A percentile compares a stretch with the other conserved stretches of the same genome.
Evolutionary conservation across 2,888 invertebrate species (phyloP).

Genomic region (Caenorhabditis imperialis): DNA sequence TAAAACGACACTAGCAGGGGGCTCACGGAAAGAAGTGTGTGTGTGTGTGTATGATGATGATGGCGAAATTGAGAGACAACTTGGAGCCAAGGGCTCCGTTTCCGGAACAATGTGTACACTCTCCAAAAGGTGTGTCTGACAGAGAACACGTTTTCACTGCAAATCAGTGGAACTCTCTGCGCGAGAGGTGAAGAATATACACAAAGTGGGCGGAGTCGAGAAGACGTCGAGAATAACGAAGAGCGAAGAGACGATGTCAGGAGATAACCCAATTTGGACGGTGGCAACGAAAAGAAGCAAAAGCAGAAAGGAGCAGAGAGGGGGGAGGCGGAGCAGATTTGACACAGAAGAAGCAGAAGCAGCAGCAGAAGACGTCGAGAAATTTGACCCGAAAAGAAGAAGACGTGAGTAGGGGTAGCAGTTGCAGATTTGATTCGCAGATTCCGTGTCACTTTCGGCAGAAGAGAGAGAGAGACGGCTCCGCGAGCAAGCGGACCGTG

Average conservation of each 20-base stretch:
- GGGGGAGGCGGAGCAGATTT: slow-evolving; percentile 21
- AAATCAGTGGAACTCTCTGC: slow-evolving; percentile 31
- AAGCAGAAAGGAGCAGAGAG: slow-evolving; percentile 23
- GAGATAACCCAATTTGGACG: slow-evolving; percentile 50
- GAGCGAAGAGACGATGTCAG: slow-evolving; percentile 45
- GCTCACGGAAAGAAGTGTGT: neutral
- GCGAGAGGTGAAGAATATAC: neutral
- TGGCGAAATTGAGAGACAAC: slow-evolving; percentile 7
- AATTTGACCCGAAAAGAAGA: slow-evolving; percentile 5
- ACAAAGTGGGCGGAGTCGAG: slow-evolving; percentile 2
- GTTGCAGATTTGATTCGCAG: slow-evolving; percentile 44
- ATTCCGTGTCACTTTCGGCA: slow-evolving; percentile 3
- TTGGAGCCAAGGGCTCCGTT: too few relatives aligned
- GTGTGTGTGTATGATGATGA: slow-evolving; percentile 27
- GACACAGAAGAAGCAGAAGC: slow-evolving; percentile 18
- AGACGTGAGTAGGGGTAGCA: slow-evolving; percentile 12
- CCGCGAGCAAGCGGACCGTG: neutral
- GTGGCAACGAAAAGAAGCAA: slow-evolving; percentile 41
- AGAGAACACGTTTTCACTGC: slow-evolving; percentile 17
- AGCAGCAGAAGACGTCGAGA: slow-evolving; percentile 19
- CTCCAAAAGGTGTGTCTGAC: too few relatives aligned
- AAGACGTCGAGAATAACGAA: slow-evolving; percentile 17
- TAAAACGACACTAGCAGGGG: neutral
- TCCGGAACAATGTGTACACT: too few relatives aligned
- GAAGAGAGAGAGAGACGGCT: slow-evolving; percentile 1